Base-by-base conservation (phyloP, 2,113 vertebrate genomes). In the Ploceus nigricollis region DNA sequence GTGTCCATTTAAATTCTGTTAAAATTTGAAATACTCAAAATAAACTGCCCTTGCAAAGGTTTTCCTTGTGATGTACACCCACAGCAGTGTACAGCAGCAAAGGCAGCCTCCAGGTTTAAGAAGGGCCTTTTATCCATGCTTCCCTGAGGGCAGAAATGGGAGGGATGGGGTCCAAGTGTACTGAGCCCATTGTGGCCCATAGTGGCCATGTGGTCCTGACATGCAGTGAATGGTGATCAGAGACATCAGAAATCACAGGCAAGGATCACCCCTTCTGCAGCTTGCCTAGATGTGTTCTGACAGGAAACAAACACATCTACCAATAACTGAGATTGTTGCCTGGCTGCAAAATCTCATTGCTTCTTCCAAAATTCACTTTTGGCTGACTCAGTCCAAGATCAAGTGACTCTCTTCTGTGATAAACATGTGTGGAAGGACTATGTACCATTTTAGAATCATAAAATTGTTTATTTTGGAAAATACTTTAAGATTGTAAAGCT, bases 191-290 rank as follows among this genome's bases (percentile, higher is more conserved):
- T 79, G 27, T 17, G 56, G 20, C 56, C 54, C 4, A 2, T 1
- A 40, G 15, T 0, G 0, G 20, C 27, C 2, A 0, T 21, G 30
- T 54, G 60, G 16, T 39, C 35, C 77, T 83, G 33, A 19, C 3
- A 8, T 1, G 1, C 0, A 3, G 5, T 8, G 11, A 60, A 42
- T 7, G 23, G 10, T 3, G 3, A 33, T 14, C 10, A 57, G 27
- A 68, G 40, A 53, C 28, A 22, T 35, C 13, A 21, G 45, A 80
- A 81, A 73, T 50, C 10, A 1, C 20, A 89, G 51, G 17, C 9
- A 51, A 50, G 44, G 60, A 51, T 63, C 25, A 23, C 5, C 54
- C 40, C 12, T 73, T 57, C 72, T 73, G 14, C 8, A 4, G 6
- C 51, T 73, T 45, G 17, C 7, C 31, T 58, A 23, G 22, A 33